A percentile compares a stretch with the other conserved stretches of the same genome.
These are phyloP conservation scores for Phymanthus crucifer DNA, from an alignment of 92 coral and sea anemone genomes.

Conservation along the genomic window DNA sequence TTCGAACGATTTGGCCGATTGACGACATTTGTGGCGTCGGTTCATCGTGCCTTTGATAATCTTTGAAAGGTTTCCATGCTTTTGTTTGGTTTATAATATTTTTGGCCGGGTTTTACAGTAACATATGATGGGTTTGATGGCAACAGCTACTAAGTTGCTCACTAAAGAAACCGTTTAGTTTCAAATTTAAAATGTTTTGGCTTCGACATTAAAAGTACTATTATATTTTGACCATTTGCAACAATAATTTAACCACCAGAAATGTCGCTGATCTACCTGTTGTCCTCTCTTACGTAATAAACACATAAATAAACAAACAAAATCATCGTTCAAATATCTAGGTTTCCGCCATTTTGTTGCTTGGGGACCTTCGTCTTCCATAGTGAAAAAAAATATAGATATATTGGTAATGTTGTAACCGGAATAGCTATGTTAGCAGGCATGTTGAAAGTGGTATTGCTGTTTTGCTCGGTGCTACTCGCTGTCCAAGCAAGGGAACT, in stretches of 20 bases:
- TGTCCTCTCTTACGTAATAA: slow-evolving; percentile 8
- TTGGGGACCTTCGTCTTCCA: not conserved
- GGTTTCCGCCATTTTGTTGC: not conserved
- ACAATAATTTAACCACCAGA: slow-evolving; percentile 20
- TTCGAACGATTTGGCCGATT: no score
- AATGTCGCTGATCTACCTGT: slow-evolving; percentile 14
- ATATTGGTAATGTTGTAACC: slow-evolving; percentile 17
- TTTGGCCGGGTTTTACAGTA: no score
- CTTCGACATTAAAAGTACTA: no score
- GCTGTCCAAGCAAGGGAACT: not conserved
- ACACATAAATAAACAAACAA: slow-evolving; percentile 27
- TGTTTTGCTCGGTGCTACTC: not conserved
- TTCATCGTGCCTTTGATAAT: no score
- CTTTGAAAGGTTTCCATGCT: no score
- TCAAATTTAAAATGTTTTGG: no score
- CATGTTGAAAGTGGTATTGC: slow-evolving; percentile 15
- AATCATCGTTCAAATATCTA: not conserved
- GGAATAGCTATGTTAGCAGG: not conserved
- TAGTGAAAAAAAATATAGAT: slow-evolving; percentile 9
- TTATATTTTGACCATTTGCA: not conserved
- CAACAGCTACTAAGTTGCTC: no score
- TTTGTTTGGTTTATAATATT: no score
- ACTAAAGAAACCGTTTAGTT: no score
- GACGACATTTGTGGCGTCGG: no score
- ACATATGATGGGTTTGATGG: no score